phyloP scores from a whole-genome alignment of 2,797 vertebrate genomes.

The Aotus griseimembra region DNA sequence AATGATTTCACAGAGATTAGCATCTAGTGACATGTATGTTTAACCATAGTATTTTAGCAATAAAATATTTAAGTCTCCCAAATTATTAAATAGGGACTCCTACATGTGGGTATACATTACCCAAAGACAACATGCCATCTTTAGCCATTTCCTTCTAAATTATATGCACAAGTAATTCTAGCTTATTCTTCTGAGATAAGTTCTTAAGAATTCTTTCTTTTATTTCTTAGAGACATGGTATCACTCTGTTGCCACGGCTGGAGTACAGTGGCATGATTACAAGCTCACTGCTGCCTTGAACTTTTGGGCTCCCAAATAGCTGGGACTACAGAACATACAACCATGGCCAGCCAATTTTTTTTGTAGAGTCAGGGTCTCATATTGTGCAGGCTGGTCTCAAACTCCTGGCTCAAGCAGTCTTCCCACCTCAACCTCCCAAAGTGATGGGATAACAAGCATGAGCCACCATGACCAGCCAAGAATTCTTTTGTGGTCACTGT shows the following conservation, averaged over 20 bases:
- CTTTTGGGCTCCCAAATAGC: not conserved
- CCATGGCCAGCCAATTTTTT: not conserved
- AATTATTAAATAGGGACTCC: constrained; percentile 50
- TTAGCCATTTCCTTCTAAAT: not conserved
- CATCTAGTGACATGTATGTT: constrained; percentile 44
- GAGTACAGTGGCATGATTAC: not conserved
- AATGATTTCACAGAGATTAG: constrained; percentile 52
- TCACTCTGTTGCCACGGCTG: not conserved
- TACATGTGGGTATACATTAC: not conserved
- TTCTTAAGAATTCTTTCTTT: not conserved
- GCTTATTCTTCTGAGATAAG: constrained; percentile 22
- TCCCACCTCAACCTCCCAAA: not conserved
- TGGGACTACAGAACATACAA: not conserved
- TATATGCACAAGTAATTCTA: not conserved
- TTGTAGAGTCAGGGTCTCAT: not conserved
- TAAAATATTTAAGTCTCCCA: constrained; percentile 67
- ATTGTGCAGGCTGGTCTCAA: not conserved
- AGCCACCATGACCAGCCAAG: not conserved
- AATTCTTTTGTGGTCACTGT: not conserved
- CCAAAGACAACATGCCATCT: not conserved
- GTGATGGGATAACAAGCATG: not conserved
- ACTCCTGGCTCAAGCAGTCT: not conserved
- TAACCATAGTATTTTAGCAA: constrained; percentile 43
- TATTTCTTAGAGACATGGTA: not conserved
- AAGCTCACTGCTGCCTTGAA: not conserved